Conservation (phyloP, 2,113 vertebrate species). For the Natator depressus region DNA sequence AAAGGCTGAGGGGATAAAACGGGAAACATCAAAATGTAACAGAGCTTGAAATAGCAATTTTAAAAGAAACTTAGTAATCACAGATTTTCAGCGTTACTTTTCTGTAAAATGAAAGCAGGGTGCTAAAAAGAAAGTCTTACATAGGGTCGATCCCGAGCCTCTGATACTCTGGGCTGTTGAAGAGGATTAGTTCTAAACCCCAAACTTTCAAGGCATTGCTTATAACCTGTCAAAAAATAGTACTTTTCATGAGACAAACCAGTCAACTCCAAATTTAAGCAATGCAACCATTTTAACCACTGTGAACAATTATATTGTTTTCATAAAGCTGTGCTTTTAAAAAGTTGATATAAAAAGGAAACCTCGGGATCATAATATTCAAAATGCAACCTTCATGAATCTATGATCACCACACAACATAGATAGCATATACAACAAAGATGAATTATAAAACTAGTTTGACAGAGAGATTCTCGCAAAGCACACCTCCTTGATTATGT, state of each 20-base stretch:
- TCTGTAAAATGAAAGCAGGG: constrained; percentile 46
- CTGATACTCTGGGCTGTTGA: constrained; percentile 99
- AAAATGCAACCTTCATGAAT: constrained; percentile 13
- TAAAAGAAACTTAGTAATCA: constrained; percentile 12
- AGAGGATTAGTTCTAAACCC: constrained; percentile 97
- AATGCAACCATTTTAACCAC: constrained; percentile 23
- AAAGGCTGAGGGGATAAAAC: constrained; percentile 6
- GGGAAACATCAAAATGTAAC: constrained; percentile 8
- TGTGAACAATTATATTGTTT: constrained; percentile 12
- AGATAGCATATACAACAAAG: not conserved
- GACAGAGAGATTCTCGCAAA: not conserved
- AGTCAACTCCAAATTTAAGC: constrained; percentile 47
- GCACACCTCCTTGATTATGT: not conserved
- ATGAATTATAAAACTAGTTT: constrained; percentile 29
- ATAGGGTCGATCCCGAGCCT: constrained; percentile 93
- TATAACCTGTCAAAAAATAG: constrained; percentile 89
- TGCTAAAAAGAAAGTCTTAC: constrained; percentile 81
- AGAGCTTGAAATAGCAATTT: constrained; percentile 14
- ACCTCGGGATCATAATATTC: not conserved
- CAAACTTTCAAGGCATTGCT: constrained; percentile 98
- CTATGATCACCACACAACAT: not conserved
- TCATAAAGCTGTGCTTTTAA: constrained; percentile 8
- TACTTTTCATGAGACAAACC: constrained; percentile 63
- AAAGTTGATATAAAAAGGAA: constrained; percentile 1
- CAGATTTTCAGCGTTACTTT: not conserved